Percentiles rank a stretch among this genome's conserved stretches.
Conservation (phyloP, 2,113 vertebrate genomes). For the Mormoops blainvillei region DNA sequence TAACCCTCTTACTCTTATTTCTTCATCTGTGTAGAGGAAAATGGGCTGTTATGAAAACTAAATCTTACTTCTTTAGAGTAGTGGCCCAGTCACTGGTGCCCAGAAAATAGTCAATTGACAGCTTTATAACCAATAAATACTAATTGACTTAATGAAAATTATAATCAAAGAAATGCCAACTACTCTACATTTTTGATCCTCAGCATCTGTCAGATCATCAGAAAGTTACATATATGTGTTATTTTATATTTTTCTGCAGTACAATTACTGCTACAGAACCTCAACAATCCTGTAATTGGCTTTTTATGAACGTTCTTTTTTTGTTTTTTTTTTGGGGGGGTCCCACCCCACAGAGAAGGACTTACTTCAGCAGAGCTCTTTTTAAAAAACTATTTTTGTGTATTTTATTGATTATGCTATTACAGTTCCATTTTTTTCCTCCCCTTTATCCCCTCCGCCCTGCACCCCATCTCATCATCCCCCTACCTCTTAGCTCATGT, state of each 20-base stretch:
- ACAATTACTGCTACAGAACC: background rate
- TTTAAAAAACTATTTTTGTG: too few species aligned
- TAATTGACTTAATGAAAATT: background rate
- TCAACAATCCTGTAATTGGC: background rate
- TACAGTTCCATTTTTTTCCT: too few species aligned
- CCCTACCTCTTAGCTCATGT: too few species aligned
- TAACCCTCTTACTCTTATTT: background rate
- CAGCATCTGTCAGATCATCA: background rate
- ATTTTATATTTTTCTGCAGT: background rate
- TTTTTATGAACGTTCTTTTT: background rate
- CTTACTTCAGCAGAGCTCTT: too few species aligned
- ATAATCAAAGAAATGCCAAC: background rate
- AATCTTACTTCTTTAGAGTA: background rate
- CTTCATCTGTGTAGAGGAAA: background rate
- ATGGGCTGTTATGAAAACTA: background rate
- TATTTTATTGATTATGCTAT: too few species aligned
- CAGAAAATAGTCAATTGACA: background rate
- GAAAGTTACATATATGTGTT: background rate
- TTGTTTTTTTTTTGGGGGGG: too few species aligned
- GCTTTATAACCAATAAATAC: background rate
- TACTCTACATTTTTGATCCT: background rate
- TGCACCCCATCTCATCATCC: too few species aligned
- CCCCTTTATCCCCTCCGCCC: too few species aligned
- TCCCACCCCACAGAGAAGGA: too few species aligned
- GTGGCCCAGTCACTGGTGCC: background rate